These are phyloP conservation scores for Avahi laniger DNA, from an alignment of 2,797 vertebrate genomes.

Conservation along the genomic window DNA sequence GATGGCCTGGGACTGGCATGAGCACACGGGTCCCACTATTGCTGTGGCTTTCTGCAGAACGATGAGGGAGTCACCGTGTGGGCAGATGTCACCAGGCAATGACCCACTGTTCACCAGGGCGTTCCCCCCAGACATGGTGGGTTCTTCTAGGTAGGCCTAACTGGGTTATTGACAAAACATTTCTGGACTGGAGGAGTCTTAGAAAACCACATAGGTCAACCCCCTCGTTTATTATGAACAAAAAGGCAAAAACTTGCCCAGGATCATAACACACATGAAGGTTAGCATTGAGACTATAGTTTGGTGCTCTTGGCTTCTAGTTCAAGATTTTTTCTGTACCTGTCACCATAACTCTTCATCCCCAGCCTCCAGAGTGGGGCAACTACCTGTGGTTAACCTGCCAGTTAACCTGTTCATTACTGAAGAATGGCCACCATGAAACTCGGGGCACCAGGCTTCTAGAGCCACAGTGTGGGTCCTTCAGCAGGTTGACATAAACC, in stretches of 20 bases:
- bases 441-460: neutral
- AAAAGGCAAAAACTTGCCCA: neutral
- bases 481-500: neutral
- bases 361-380: neutral
- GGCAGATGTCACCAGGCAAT: neutral
- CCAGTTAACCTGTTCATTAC: neutral
- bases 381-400: neutral
- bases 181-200: neutral
- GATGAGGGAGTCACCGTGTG: fast-evolving
- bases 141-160: neutral
- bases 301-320: neutral
- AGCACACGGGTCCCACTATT: neutral
- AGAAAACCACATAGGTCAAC: neutral
- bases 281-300: neutral
- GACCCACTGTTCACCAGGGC: neutral
- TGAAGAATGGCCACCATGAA: neutral
- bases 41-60: neutral
- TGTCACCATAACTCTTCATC: neutral
- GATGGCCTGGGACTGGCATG: neutral
- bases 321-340: neutral
- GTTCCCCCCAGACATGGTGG: neutral
- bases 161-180: neutral
- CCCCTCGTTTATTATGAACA: neutral
- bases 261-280: neutral
- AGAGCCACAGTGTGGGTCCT: neutral